Evolutionary conservation across 2,888 invertebrate species (phyloP), one percentile per base, ranked within the genome.

Genomic region (Aphelenchoides bicaudatus): DNA sequence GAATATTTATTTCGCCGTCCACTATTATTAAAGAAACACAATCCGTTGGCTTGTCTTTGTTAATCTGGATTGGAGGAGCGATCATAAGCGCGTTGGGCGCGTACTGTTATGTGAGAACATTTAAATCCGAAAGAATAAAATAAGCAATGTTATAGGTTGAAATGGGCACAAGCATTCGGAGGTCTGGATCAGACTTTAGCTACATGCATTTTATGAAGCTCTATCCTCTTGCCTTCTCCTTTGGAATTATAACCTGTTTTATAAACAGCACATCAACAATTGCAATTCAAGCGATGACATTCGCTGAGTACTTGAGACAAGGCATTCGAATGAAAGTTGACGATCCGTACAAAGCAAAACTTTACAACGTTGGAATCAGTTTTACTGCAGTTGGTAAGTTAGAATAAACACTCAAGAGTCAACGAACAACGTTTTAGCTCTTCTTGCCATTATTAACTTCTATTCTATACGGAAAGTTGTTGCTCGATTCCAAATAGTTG

Each of bases 141-240:
- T n/a, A 34, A n/a, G 8, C n/a, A 0, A 84, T 90, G 4, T 90
- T 90, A 79, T 90, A 89, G 79, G 90, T 91, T 1, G 91, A 92
- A 81, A 83, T 91, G 58, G 92, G 92, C 19, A 90, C 91, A 0
- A 87, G 88, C 37, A 89, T 92, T 67, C 88, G 72, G 10, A 62
- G 70, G 30, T 70, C 72, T 10, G 77, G 77, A 2, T 72, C 72
- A 21, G 77, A 77, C 56, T 77, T 78, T 52, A 77, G 77, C 29
- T 77, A 77, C 59, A 54, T 73, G 21, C 68, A 70, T 52, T 73
- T 72, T 56, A 72, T 74, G 58, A 43, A 43, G 16, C 10, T 43
- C 10, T 68, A 72, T 48, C 70, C 73, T 13, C 53, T 73, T n/a
- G 72, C 73, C 19, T 72, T 73, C 38, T 67, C 72, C 28, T 73